Conservation (phyloP, 2,888 invertebrate genomes). For the Schizotus pectinicornis region DNA sequence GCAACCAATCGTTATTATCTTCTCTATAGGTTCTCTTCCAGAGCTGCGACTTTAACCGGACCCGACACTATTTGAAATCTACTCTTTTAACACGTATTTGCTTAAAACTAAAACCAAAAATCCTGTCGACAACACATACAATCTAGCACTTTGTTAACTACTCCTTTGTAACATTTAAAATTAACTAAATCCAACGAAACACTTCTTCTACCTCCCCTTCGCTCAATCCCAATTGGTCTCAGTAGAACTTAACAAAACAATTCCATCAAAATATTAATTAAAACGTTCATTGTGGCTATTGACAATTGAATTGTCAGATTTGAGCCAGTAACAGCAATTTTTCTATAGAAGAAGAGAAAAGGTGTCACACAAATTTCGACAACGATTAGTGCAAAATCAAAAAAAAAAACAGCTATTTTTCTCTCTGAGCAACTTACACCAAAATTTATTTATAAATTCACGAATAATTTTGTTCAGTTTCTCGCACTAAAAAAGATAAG, state of each 20-base stretch:
- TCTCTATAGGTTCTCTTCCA: conserved; percentile 28
- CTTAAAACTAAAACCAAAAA: conserved; percentile 27
- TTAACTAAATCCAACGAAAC: conserved; percentile 24
- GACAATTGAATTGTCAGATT: conserved; percentile 11
- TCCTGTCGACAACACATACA: conserved; percentile 27
- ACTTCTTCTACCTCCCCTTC: conserved; percentile 29
- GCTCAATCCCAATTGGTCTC: conserved; percentile 14
- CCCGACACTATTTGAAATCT: conserved; percentile 20
- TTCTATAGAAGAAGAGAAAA: conserved; percentile 35
- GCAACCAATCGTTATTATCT: conserved; percentile 40
- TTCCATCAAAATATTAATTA: conserved; percentile 22
- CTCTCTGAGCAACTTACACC: conserved; percentile 49
- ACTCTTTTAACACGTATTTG: conserved; percentile 22
- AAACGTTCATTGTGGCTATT: not conserved
- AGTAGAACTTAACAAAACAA: conserved; percentile 5
- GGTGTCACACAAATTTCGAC: conserved; percentile 43
- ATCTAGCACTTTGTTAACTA: conserved; percentile 27
- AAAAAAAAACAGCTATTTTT: conserved; percentile 34
- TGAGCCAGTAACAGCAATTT: conserved; percentile 24
- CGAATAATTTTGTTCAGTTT: conserved; percentile 52
- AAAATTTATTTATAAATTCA: conserved; percentile 52
- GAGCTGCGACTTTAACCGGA: conserved; percentile 30
- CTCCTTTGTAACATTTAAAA: conserved; percentile 28
- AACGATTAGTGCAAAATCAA: conserved; percentile 53
- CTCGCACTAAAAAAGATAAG: conserved; percentile 30